phyloP scores from a whole-genome alignment of 2,888 invertebrate species.

The Zhengitettix transpicula region DNA sequence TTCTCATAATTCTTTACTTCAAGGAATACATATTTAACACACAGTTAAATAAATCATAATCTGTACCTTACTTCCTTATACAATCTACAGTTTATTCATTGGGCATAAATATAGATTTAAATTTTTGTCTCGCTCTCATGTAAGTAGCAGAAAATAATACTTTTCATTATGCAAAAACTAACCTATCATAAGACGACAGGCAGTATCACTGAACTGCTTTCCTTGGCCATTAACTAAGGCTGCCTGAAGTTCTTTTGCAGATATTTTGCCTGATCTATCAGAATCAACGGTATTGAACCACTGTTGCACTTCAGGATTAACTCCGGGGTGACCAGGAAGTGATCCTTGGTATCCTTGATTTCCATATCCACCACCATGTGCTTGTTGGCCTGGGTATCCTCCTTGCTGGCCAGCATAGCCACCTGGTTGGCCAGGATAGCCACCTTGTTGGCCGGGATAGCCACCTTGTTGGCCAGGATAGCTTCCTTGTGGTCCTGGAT shows the following conservation, averaged over 20 bases:
- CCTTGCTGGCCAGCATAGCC: conserved; percentile 1
- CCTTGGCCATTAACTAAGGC: conserved; percentile 78
- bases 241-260: conserved; percentile 54
- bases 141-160: too few species aligned
- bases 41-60: too few species aligned
- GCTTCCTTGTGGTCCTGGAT: conserved; percentile 4
- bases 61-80: too few species aligned
- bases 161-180: conserved; percentile 15
- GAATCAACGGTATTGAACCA: conserved; percentile 75
- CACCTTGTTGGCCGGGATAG: conserved; percentile 9
- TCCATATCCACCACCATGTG: conserved; percentile 10
- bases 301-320: conserved; percentile 58
- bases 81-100: too few species aligned
- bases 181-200: conserved; percentile 79
- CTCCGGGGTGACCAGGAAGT: conserved; percentile 15
- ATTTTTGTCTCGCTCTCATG: too few species aligned
- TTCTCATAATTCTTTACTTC: too few species aligned
- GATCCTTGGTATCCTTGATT: conserved; percentile 13
- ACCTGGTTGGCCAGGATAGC: conserved; percentile 4
- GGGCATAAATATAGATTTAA: too few species aligned
- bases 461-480: conserved; percentile 4
- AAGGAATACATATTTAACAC: too few species aligned
- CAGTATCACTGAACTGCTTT: conserved; percentile 61
- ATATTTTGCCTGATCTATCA: conserved; percentile 69
- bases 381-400: conserved; percentile 1